Base-by-base conservation (phyloP, 2,797 vertebrate species). In the Zenarchopterus dispar region DNA sequence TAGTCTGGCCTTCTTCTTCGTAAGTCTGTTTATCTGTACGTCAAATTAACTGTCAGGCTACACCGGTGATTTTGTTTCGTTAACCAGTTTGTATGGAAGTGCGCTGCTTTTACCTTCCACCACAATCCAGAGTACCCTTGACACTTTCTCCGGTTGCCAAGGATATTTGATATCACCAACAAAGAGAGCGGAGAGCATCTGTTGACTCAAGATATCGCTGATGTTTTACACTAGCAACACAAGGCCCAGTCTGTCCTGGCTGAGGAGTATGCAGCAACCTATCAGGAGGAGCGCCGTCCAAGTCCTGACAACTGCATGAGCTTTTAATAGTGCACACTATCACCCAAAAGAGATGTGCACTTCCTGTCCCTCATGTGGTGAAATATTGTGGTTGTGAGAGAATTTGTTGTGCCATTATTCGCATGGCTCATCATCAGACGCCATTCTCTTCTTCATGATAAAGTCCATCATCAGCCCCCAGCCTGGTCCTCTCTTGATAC, bases 121-220 rank as follows among this genome's bases (percentile, higher is more conserved):
- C 4, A 19, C 67, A 77, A 86, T 80, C 77, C 43, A 74, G 75
- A 39, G 45, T 56, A 69, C 55, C 77, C 78, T 67, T 48, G 73
- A 82, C 74, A 81, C 80, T 80, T 79, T 79, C 62, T 76, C 66
- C 77, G 75, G 85, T 89, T 89, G 75, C 86, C 70, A 80, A 73
- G 78, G 79, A 86, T 89, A 89, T 84, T 67, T 5, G 83, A 89
- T 89, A 86, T 88, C 84, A 36, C 80, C 90, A 88, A 87, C 84
- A 91, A 82, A 80, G 10, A 53, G 62, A 73, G 70, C 2, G 9
- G 59, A 21, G 64, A 44, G 55, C 75, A n/a, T n/a, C 46, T 86
- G 86, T 88, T 85, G 87, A 85, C 71, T 89, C 68, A 81, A 82
- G 83, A 87, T 82, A 85, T 87, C 81, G 75, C 78, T 84, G 76